phyloP scores from a whole-genome alignment of 2,797 vertebrate genomes.

The Eulemur coronatus region DNA sequence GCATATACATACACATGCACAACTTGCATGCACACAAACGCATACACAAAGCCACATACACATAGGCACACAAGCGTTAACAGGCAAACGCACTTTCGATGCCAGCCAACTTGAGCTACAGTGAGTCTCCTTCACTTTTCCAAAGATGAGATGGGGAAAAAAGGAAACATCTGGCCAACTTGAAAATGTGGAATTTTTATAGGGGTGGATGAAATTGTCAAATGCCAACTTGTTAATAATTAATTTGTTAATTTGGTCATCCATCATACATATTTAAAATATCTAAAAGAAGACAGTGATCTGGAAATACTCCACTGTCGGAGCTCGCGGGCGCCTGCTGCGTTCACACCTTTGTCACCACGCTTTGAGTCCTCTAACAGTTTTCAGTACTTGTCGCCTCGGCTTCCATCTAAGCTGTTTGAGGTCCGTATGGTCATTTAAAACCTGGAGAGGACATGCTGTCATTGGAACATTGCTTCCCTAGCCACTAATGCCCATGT shows the following conservation, averaged over 20 bases:
- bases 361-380: neutral
- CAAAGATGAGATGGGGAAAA: neutral
- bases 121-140: neutral
- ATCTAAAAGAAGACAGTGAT: neutral
- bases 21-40: neutral
- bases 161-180: neutral
- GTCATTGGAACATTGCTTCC: neutral
- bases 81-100: neutral
- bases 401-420: neutral
- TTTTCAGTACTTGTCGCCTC: neutral
- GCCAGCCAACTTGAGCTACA: neutral
- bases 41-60: too few relatives aligned
- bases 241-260: neutral
- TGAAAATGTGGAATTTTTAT: neutral
- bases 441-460: neutral
- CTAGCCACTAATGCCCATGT: neutral
- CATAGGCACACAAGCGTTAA: too few relatives aligned
- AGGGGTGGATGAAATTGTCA: neutral
- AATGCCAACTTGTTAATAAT: neutral
- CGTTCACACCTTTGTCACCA: accelerated
- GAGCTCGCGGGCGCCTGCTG: neutral
- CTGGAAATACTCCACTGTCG: neutral
- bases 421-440: neutral
- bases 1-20: neutral
- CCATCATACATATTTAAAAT: neutral